These are phyloP conservation scores for Pteronotus mesoamericanus DNA, from an alignment of 2,797 vertebrate species.

Conservation along the genomic window DNA sequence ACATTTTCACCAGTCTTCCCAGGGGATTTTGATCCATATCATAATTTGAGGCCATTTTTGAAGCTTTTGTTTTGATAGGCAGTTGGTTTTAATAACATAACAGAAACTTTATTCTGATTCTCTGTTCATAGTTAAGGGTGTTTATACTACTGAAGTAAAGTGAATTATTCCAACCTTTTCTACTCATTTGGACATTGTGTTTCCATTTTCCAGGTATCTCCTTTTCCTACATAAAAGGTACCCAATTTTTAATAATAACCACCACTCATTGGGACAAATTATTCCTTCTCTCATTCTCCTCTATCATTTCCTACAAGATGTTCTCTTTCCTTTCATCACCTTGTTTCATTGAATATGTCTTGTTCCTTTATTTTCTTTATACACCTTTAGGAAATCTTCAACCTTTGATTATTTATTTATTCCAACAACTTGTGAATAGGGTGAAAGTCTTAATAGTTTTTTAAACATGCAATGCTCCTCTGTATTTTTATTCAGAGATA, in stretches of 20 bases:
- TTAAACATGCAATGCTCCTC: background rate
- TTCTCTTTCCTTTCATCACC: background rate
- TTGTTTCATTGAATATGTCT: background rate
- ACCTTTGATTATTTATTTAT: conserved; percentile 50
- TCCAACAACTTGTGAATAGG: background rate
- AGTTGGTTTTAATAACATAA: background rate
- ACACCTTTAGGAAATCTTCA: background rate
- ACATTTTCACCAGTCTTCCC: background rate
- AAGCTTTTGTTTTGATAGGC: background rate
- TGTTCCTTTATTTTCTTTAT: background rate
- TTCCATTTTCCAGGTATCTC: background rate
- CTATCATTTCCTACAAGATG: background rate
- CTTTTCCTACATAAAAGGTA: background rate
- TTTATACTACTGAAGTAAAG: background rate
- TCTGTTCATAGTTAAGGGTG: background rate
- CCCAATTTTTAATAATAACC: background rate
- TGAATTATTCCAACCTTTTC: conserved; percentile 19
- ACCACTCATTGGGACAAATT: background rate
- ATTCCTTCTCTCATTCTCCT: background rate
- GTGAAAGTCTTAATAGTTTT: conserved; percentile 21
- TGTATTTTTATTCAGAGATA: background rate
- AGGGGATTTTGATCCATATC: background rate
- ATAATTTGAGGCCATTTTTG: background rate
- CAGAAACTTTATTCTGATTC: background rate
- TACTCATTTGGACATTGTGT: background rate